Percentiles rank a stretch among this genome's conserved stretches.
Evolutionary conservation across 2,113 vertebrate genomes (phyloP).

Genomic region (Eira barbara): DNA sequence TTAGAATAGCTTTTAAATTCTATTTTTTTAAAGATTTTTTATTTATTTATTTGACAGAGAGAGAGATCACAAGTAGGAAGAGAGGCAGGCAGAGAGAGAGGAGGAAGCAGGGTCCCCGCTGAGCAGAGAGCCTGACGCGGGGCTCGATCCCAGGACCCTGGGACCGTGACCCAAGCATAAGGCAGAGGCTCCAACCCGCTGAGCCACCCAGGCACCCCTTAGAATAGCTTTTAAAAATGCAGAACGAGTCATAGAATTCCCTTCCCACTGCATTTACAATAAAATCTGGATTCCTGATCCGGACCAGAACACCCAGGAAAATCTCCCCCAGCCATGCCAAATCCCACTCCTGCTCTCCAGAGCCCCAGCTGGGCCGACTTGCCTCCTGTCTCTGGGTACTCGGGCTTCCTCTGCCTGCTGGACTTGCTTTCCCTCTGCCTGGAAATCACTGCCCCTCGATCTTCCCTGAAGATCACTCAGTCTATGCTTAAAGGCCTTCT

Average conservation of each 20-base stretch:
- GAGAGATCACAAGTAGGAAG: no score
- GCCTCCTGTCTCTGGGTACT: neutral
- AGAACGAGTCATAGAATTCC: neutral
- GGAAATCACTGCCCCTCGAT: neutral
- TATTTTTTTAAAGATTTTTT: no score
- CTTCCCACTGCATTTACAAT: neutral
- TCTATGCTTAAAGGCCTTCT: neutral
- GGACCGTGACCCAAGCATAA: no score
- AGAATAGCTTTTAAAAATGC: neutral
- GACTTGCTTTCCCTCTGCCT: neutral
- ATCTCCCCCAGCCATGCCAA: neutral
- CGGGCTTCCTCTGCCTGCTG: neutral
- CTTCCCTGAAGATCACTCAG: neutral
- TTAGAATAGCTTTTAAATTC: neutral
- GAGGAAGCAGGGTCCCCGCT: no score
- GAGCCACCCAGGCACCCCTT: no score
- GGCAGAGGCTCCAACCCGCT: no score
- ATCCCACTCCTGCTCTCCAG: neutral
- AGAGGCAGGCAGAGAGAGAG: no score
- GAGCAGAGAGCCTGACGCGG: no score
- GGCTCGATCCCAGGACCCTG: no score
- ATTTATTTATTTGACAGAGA: no score
- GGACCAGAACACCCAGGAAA: neutral
- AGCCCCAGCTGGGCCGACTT: rapidly evolving
- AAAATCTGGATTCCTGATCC: neutral